A percentile compares a stretch with the other conserved stretches of the same genome.
phyloP scores from a whole-genome alignment of 2,113 vertebrate genomes.

The Centropus bengalensis region DNA sequence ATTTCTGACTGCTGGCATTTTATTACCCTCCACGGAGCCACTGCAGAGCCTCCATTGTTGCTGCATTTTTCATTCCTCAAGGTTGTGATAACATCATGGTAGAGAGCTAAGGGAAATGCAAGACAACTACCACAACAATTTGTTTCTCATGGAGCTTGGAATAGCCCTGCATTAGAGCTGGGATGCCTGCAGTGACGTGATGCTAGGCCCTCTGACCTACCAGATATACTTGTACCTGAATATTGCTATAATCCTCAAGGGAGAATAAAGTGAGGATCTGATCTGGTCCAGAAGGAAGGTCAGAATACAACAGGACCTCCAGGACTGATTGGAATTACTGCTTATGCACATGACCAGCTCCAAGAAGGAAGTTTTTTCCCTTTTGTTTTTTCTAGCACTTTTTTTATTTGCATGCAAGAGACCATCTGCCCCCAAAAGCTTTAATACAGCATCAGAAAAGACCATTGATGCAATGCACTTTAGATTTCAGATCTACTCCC shows the following conservation, averaged over 20 bases:
- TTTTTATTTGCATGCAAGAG: background rate
- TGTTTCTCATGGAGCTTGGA: background rate
- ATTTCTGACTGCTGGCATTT: background rate
- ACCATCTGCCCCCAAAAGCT: background rate
- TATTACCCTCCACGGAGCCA: background rate
- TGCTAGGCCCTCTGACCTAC: background rate
- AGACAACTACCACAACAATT: background rate
- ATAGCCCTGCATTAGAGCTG: background rate
- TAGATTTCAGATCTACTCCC: background rate
- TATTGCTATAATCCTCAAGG: background rate
- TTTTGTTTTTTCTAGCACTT: background rate
- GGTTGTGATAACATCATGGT: background rate
- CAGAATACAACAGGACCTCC: background rate
- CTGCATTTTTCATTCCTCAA: background rate
- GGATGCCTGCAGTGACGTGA: background rate
- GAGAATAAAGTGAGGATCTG: background rate
- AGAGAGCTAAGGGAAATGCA: background rate
- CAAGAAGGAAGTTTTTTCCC: background rate
- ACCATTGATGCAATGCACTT: background rate
- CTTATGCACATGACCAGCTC: background rate
- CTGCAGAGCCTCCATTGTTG: background rate
- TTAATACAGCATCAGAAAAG: background rate
- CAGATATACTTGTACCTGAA: background rate
- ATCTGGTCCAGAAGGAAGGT: background rate
- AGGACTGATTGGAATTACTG: background rate